Evolutionary conservation across 2,888 invertebrate genomes (phyloP), one percentile per base, ranked within the genome.

Genomic region (Diadromus collaris): DNA sequence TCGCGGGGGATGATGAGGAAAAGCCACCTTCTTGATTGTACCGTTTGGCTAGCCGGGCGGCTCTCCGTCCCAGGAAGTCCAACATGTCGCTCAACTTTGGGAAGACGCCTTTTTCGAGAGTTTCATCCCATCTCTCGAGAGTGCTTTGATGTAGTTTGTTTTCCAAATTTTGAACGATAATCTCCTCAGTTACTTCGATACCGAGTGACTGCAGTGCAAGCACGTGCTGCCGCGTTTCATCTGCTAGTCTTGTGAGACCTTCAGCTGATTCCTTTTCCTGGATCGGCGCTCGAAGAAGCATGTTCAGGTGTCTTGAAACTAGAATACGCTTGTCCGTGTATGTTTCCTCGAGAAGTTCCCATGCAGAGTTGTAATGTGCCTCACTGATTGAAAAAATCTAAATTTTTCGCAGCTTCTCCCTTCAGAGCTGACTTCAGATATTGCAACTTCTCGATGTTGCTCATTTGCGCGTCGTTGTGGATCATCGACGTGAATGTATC

Each of bases 401-500:
- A 9, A 76, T 75, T 44, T 76, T 41, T 54, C 73, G 65, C 32
- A 10, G 74, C 70, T 34, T 76, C 71, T 41, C 65, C 76, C 41
- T 63, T 65, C 21, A 79, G 21, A 2, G 64, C 34, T 27, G 48
- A 61, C 38, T 38, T 75, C 27, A 79, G 69, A 63, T 82, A 81
- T 51, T 73, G 81, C 34, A 72, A 73, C 32, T 79, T 81, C 13
- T 79, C 71, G 41, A 79, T 72, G 19, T 72, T 41, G 34, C 34
- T 72, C 19, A 76, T 7, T 1, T 68, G 41, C 2, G 41, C 13
- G 19, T 77, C 74, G 21, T 61, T 51, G 19, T 75, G 78, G 27
- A 80, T 69, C 65, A 80, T 69, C 9, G 73, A 69, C 1, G 63
- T 21, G 10, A 80, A 80, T 1, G 79, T 63, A 69, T 82, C 79